These are phyloP conservation scores for Mactromeris polynyma DNA, from an alignment of 2,888 invertebrate genomes.

Conservation along the genomic window DNA sequence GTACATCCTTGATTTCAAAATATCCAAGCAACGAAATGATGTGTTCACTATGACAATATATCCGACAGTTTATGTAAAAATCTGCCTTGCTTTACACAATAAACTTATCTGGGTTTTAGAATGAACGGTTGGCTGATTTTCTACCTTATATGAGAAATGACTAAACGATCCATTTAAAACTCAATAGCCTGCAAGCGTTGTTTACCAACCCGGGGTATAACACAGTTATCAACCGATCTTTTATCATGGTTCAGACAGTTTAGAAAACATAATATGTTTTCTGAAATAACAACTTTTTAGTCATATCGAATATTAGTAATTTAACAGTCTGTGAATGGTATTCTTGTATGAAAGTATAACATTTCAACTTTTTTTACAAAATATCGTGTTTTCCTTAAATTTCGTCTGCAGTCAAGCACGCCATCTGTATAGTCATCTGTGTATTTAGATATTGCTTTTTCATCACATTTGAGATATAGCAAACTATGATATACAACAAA, in stretches of 20 bases:
- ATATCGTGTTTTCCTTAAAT: neutral
- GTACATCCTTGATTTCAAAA: neutral
- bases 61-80: neutral
- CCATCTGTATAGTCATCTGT: neutral
- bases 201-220: neutral
- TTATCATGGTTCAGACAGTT: neutral
- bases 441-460: too few relatives aligned
- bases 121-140: conserved; percentile 5
- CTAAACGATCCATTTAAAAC: neutral
- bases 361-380: neutral
- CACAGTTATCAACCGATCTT: neutral
- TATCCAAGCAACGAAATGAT: neutral
- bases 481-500: too few relatives aligned
- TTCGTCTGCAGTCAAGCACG: too few relatives aligned
- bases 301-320: neutral
- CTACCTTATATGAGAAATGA: neutral
- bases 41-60: neutral
- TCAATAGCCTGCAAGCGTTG: neutral
- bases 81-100: neutral
- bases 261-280: neutral
- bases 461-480: too few relatives aligned
- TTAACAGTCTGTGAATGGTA: neutral
- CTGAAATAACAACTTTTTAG: neutral
- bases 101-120: neutral
- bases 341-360: neutral